Conservation (phyloP, 2,797 vertebrate genomes). For the Macrochelys suwanniensis region DNA sequence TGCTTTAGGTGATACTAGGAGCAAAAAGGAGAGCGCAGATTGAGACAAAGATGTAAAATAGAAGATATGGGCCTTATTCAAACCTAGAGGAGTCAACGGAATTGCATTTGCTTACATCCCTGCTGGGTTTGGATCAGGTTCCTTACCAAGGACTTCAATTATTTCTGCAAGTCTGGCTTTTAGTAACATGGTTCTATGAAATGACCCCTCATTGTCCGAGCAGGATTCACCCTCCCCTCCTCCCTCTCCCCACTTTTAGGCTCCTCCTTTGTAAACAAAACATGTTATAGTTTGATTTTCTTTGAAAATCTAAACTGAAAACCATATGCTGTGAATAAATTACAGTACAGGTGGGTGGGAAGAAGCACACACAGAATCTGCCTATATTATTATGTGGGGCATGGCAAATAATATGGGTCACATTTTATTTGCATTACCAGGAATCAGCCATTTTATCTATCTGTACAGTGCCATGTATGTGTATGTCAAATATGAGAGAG, state of each 20-base stretch:
- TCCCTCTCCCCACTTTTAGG: neutral
- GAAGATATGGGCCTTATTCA: neutral
- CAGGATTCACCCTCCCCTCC: neutral
- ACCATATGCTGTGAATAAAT: no score
- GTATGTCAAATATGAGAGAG: neutral
- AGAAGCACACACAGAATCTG: neutral
- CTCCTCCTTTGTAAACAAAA: neutral
- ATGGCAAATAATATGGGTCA: no score
- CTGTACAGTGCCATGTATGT: neutral
- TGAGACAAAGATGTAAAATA: neutral
- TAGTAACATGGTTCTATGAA: neutral
- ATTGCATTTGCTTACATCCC: no score
- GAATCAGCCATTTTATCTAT: neutral
- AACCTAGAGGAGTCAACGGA: neutral
- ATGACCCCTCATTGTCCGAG: neutral
- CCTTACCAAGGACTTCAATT: neutral
- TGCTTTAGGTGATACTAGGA: neutral
- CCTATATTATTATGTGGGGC: neutral
- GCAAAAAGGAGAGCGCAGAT: neutral
- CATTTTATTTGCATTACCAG: no score
- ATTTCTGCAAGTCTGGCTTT: neutral
- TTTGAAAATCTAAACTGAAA: neutral
- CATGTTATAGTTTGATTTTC: neutral
- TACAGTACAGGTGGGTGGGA: no score
- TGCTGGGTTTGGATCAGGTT: neutral